These are phyloP conservation scores for Coendou prehensilis DNA, from an alignment of 2,797 vertebrate species.

Conservation along the genomic window DNA sequence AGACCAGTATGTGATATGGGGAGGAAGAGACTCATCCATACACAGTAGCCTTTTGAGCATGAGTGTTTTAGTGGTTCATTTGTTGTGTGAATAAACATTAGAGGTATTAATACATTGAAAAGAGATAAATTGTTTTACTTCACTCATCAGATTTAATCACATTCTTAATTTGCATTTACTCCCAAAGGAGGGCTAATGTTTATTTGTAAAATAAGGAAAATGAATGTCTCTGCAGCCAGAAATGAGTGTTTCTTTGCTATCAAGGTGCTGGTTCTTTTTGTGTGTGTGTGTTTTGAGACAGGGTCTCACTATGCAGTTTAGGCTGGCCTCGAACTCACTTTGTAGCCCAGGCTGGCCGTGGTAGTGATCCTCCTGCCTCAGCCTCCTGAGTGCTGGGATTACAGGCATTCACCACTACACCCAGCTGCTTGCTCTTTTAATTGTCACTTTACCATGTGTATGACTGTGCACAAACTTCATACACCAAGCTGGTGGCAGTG, in stretches of 20 bases:
- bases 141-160: slow-evolving; percentile 61
- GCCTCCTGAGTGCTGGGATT: neutral
- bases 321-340: too few species aligned
- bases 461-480: neutral
- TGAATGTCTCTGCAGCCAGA: neutral
- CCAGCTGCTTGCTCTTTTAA: neutral
- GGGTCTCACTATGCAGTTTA: neutral
- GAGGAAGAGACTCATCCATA: neutral
- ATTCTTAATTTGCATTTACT: slow-evolving; percentile 42
- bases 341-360: too few species aligned
- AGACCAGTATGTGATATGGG: rapidly evolving
- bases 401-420: neutral
- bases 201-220: slow-evolving; percentile 65
- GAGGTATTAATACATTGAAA: neutral
- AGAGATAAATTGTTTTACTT: slow-evolving; percentile 40
- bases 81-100: slow-evolving; percentile 21
- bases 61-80: neutral
- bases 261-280: neutral
- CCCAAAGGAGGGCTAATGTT: slow-evolving; percentile 27
- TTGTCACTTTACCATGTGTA: neutral
- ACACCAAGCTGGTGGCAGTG: neutral
- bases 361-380: neutral
- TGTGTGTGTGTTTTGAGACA: neutral
- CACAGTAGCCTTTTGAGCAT: slow-evolving; percentile 5
- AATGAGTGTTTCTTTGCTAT: neutral